Evolutionary conservation across 2,797 vertebrate genomes (phyloP), one percentile per base, ranked within the genome.

Genomic region (Melanogrammus aeglefinus): DNA sequence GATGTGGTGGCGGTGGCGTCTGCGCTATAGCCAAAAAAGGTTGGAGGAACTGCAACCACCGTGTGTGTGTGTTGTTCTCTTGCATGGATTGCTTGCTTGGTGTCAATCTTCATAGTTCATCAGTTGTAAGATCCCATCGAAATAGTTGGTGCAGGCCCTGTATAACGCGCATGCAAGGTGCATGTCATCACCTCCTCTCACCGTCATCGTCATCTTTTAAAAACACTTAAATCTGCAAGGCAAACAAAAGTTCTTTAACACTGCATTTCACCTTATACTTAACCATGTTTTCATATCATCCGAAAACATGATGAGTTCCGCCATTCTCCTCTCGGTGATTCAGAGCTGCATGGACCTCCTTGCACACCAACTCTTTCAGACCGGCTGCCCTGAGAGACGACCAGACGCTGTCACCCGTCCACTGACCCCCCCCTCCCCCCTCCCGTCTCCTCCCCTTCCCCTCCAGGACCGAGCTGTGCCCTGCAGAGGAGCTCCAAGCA

Each of bases 21-120:
- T 89, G 88, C 91, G 93, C 91, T 94, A 76, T 95, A 90, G 88
- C 87, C 73, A 87, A 90, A 90, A n/a, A 90, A 94, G 93, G 94
- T 94, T 92, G 90, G 91, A 88, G 79, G 86, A 91, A 89, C 81
- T 81, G 83, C 86, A 86, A 77, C 83, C 24, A 24, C 63, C 63
- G 83, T 88, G 79, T 44, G 57, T 75, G 78, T n/a, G 77, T 76
- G 72, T 72, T 33, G 44, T 5, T 71, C 80, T 79, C 29, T 33
- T 63, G 57, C 27, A 31, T 13, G 69, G 24, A 33, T 31, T 31
- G 4, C 69, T 24, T 5, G n/a, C 57, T 16, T 1, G 51, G 18
- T 63, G 57, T n/a, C 57, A 24, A 63, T 63, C 57, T 51, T 21
- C 47, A 51, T 51, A 44, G 41, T 44, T 44, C 41, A 44, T 13